Evolutionary conservation across 2,113 vertebrate species (phyloP).

Genomic region (Pygoscelis antarcticus): DNA sequence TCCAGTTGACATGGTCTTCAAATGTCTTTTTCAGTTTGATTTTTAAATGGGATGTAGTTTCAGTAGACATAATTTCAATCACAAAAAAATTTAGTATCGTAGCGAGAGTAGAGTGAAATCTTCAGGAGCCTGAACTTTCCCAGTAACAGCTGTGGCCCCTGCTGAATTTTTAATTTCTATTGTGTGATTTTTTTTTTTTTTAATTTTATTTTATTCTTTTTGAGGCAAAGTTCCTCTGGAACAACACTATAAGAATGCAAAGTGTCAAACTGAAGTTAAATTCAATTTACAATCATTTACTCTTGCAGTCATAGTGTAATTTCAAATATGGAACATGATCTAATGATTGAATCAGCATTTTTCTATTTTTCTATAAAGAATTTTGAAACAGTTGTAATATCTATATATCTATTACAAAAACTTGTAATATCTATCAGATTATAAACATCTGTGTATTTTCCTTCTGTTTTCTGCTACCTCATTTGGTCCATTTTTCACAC

Average conservation of each 20-base stretch:
- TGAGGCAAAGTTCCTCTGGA: not conserved
- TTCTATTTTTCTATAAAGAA: not conserved
- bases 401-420: no score
- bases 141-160: not conserved
- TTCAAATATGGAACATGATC: not conserved
- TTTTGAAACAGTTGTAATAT: not conserved
- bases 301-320: not conserved
- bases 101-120: not conserved
- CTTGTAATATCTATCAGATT: not conserved
- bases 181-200: not conserved
- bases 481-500: not conserved
- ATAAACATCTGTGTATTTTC: not conserved
- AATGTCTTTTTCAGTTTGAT: not conserved
- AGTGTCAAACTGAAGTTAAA: not conserved
- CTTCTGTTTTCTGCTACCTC: not conserved
- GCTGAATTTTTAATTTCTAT: not conserved
- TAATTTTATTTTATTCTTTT: not conserved
- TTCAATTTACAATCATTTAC: not conserved
- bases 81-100: not conserved
- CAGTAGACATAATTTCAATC: not conserved
- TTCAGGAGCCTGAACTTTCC: not conserved
- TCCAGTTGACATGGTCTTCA: not conserved
- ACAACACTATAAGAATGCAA: not conserved
- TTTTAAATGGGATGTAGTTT: not conserved
- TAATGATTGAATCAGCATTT: not conserved